Evolutionary conservation across 2,888 invertebrate genomes (phyloP).

Genomic region (Tachina fera): DNA sequence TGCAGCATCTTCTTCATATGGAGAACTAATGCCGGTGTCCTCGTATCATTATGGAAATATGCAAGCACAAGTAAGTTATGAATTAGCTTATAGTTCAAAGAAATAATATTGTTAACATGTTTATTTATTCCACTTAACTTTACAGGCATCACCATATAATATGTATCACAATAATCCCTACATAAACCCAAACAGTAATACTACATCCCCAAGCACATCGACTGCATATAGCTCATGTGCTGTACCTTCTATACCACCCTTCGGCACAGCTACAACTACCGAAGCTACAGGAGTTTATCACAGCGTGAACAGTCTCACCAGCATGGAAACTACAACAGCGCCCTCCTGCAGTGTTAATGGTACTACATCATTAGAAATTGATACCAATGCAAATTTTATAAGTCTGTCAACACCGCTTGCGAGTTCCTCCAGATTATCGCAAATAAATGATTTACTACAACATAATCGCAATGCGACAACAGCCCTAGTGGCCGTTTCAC

Average conservation of each 20-base stretch:
- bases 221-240: constrained; percentile 78
- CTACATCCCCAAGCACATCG: constrained; percentile 39
- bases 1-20: constrained; percentile 77
- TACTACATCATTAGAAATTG: constrained; percentile 74
- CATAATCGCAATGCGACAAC: constrained; percentile 81
- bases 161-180: constrained; percentile 60
- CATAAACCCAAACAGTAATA: constrained; percentile 38
- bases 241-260: constrained; percentile 79
- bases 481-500: constrained; percentile 78
- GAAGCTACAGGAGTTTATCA: constrained; percentile 77
- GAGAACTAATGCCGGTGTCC: constrained; percentile 76
- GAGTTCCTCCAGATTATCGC: constrained; percentile 81
- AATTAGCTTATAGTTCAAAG: background rate
- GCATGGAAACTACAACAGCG: constrained; percentile 76
- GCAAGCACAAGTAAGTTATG: constrained; percentile 75
- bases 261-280: constrained; percentile 79
- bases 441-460: constrained; percentile 81
- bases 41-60: constrained; percentile 72
- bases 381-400: constrained; percentile 76
- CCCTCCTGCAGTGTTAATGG: constrained; percentile 73
- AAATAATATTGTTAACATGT: background rate
- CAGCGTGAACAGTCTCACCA: constrained; percentile 63
- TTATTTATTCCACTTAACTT: background rate
- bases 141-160: constrained; percentile 71
- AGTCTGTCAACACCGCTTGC: constrained; percentile 78